phyloP scores from a whole-genome alignment of 2,888 invertebrate species.

The Drosophila tripunctata region DNA sequence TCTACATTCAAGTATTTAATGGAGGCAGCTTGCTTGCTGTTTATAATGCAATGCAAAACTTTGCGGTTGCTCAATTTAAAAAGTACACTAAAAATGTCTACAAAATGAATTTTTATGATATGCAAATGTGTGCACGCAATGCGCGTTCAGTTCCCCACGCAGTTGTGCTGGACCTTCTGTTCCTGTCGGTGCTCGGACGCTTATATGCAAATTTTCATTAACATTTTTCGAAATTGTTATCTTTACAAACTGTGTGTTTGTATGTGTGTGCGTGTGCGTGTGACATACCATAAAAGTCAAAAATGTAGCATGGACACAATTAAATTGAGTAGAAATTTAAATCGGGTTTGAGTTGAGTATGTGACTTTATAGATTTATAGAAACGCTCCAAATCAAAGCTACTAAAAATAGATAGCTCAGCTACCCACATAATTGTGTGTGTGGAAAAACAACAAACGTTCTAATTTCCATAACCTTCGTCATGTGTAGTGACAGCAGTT shows the following conservation, averaged over 20 bases:
- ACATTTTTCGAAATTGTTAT: slow-evolving; percentile 29
- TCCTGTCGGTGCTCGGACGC: slow-evolving; percentile 9
- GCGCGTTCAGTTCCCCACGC: slow-evolving; percentile 19
- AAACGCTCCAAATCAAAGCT: slow-evolving; percentile 14
- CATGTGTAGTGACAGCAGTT: slow-evolving; percentile 17
- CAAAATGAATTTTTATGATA: slow-evolving; percentile 78
- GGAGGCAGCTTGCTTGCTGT: slow-evolving; percentile 45
- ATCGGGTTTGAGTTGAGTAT: background rate
- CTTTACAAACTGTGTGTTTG: slow-evolving; percentile 21
- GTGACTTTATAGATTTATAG: slow-evolving; percentile 30
- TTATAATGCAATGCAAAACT: slow-evolving; percentile 73
- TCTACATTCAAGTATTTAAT: slow-evolving; percentile 20
- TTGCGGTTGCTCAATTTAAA: slow-evolving; percentile 76
- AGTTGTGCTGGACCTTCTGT: background rate
- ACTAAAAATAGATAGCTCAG: too few relatives aligned
- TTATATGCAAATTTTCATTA: slow-evolving; percentile 47
- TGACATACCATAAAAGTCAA: slow-evolving; percentile 35
- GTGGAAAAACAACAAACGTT: background rate
- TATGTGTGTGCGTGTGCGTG: slow-evolving; percentile 4
- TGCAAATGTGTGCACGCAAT: slow-evolving; percentile 64
- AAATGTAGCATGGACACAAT: slow-evolving; percentile 40
- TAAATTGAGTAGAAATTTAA: slow-evolving; percentile 45
- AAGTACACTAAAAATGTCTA: slow-evolving; percentile 68
- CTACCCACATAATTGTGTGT: background rate
- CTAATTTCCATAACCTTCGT: slow-evolving; percentile 9